Evolutionary conservation across 2,888 invertebrate species (phyloP), one percentile per base, ranked within the genome.

Genomic region (Linyphia triangularis): DNA sequence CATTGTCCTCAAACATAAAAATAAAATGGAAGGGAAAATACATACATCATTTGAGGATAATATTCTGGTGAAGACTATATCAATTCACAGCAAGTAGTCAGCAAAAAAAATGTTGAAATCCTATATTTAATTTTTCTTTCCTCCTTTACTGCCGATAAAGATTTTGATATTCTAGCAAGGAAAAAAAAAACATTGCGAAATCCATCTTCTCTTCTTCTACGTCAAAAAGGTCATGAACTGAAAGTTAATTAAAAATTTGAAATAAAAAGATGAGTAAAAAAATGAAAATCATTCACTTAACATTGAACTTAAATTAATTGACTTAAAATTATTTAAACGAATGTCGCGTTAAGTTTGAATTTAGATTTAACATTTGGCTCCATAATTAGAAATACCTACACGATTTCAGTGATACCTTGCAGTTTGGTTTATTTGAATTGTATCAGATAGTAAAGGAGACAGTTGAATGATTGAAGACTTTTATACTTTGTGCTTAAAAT

Each of bases 131-230:
- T 33, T 70, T 70, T 43, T 26, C 43, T 51, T 40, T 43, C 43
- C 43, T 43, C 70, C 70, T 51, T 70, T 43, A 43, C 43, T 70
- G 28, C 16, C 43, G 43, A 70, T 70, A 43, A 43, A 67, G 67
- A 43, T 70, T 43, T 28, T n/a, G 43, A 70, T 70, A 43, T 43
- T 10, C n/a, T n/a, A 16, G 24, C n/a, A 43, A 26, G 43, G 70
- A 70, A 33, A 43, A 70, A n/a, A 70, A 70, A 30, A 67, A 67
- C 70, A 70, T 70, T 43, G 70, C 70, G 70, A 70, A 70, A 70
- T 24, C 24, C 7, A 16, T 43, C 43, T 70, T 70, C 13, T 70
- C 70, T 70, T 70, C 70, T 70, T 70, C 70, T 51, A 51, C 51
- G 51, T 51, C n/a, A 51, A 51, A 51, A 51, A 51, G 51, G 51